Conservation (phyloP, 2,113 vertebrate species). For the Lepus timidus region DNA sequence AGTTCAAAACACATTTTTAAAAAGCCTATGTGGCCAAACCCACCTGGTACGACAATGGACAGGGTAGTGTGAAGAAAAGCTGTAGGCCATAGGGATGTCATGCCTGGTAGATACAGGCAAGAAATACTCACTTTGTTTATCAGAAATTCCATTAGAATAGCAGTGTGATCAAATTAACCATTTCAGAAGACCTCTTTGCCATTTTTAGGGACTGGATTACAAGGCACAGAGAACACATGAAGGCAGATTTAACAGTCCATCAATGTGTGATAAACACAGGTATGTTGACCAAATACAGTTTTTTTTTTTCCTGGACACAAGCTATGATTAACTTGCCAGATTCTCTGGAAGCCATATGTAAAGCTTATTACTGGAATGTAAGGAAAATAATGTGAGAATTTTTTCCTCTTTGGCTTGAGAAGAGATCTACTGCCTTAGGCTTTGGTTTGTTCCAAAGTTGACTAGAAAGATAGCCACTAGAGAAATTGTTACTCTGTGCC, state of each 20-base stretch:
- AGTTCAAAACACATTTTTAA: background rate
- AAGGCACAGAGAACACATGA: background rate
- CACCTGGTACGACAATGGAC: background rate
- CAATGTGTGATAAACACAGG: background rate
- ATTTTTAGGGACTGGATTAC: background rate
- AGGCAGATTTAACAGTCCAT: background rate
- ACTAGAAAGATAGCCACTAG: background rate
- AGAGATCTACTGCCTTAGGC: background rate
- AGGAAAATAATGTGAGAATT: background rate
- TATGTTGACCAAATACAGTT: background rate
- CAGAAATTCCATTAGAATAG: background rate
- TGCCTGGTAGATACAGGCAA: background rate
- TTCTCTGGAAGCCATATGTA: background rate
- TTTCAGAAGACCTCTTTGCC: conserved; percentile 16
- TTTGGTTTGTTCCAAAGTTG: background rate
- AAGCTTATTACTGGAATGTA: background rate
- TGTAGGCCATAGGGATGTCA: background rate
- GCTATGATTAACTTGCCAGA: background rate
- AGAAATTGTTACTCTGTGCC: background rate
- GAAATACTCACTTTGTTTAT: background rate
- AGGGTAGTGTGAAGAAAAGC: too few species aligned
- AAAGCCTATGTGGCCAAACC: background rate
- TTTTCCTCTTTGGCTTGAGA: background rate
- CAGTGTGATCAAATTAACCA: background rate
- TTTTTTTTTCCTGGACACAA: background rate